Evolutionary conservation across 1,140 invertebrate species (phyloP), one percentile per base, ranked within the genome.

Genomic region (Leptinotarsa undecemlineata): DNA sequence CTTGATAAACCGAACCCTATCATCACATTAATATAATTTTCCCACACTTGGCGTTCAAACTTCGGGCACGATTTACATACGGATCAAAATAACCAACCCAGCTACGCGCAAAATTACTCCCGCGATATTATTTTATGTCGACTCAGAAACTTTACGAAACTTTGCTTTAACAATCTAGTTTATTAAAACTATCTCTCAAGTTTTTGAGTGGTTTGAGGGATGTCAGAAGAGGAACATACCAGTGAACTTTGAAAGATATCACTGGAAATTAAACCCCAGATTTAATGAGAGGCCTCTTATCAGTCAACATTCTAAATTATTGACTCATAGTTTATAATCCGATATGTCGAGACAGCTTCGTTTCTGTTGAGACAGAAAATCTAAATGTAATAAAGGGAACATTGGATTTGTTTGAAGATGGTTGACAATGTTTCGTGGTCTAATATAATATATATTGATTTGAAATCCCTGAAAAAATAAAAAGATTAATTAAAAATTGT

Each of bases 81-180:
- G 51, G 15, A 57, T 19, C 51, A 57, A 57, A 67, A 67, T 33
- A 67, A 21, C 15, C 23, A 67, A 21, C 15, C 23, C 64, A 67
- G 64, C 64, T 67, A 67, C 64, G 42, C 64, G 64, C 64, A 23
- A 67, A 67, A 67, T 67, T 67, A 67, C 6, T 42, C 64, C 14
- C 64, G 15, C 64, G 23, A 67, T 67, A 67, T 67, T n/a, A 67
- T 67, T 67, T 67, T 67, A 67, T 67, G 64, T 67, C 64, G 64
- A 67, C 64, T 67, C 42, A 33, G 64, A 26, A 67, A 42, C 42
- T 67, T 67, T 5, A 21, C 15, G 51, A 67, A 67, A 67, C 64
- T 67, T 67, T 67, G 64, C 42, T 67, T 42, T 67, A 67, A 42
- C 64, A 67, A 67, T 67, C 42, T 42, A 42, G 64, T 67, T 67